Evolutionary conservation across 1,140 invertebrate species (phyloP), one percentile per base, ranked within the genome.

Genomic region (Metaphire vulgaris): DNA sequence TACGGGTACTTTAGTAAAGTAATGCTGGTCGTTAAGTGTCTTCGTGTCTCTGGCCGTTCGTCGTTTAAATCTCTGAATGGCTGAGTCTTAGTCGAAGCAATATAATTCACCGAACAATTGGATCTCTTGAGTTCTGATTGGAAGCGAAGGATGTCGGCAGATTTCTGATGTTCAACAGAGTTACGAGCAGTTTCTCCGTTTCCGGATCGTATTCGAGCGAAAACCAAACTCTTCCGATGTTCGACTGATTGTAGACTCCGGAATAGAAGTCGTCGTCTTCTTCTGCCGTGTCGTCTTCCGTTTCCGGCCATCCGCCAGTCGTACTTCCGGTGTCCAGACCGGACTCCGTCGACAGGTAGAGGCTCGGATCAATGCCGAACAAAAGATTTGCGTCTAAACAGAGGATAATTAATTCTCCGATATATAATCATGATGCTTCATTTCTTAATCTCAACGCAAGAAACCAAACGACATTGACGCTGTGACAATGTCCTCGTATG

Each of bases 51-150:
- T n/a, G n/a, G n/a, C n/a, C n/a, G n/a, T n/a, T n/a, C n/a, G n/a
- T n/a, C n/a, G n/a, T n/a, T n/a, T n/a, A n/a, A n/a, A n/a, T n/a
- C n/a, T n/a, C n/a, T n/a, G n/a, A n/a, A n/a, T n/a, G n/a, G n/a
- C n/a, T n/a, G n/a, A n/a, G n/a, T n/a, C n/a, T n/a, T n/a, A n/a
- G n/a, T n/a, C n/a, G n/a, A n/a, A n/a, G n/a, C n/a, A n/a, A n/a
- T n/a, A n/a, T n/a, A n/a, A n/a, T n/a, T n/a, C 80, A 92, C 91
- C 90, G 90, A 77, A 92, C 90, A 80, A 91, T 91, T 16, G 91
- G 91, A 84, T 92, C 91, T 82, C 91, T 92, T 69, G 89, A 90
- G n/a, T 90, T 89, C 31, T 89, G 89, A 28, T 79, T 78, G 14
- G 83, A 81, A 70, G 80, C 80, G n/a, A 78, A 76, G 72, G 91